Evolutionary conservation across 2,113 vertebrate species (phyloP).

Genomic region (Forbesichthys papilliferus): DNA sequence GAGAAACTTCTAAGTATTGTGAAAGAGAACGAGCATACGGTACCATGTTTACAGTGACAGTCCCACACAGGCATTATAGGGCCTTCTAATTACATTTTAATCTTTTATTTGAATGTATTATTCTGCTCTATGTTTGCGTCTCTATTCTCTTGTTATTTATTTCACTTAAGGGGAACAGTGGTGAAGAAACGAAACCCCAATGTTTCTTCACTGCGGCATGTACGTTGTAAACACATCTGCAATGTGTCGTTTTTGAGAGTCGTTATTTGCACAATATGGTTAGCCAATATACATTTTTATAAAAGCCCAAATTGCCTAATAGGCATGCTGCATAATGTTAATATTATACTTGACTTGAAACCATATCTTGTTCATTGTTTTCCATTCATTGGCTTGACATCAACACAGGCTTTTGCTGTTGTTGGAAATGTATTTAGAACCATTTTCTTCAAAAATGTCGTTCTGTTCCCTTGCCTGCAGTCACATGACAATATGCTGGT

Average conservation of each 20-base stretch:
- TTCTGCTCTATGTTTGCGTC: not conserved
- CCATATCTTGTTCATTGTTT: not conserved
- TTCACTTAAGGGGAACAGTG: conserved; percentile 2
- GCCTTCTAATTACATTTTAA: conserved; percentile 2
- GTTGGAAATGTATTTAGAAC: too few species aligned
- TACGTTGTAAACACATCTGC: conserved; percentile 34
- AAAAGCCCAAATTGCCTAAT: not conserved
- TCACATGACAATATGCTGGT: conserved; percentile 41
- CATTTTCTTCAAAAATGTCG: too few species aligned
- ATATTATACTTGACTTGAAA: too few species aligned
- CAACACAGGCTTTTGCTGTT: not conserved
- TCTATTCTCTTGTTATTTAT: not conserved
- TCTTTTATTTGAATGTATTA: too few species aligned
- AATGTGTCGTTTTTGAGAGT: not conserved
- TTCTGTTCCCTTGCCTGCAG: conserved; percentile 1
- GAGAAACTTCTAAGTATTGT: conserved; percentile 30
- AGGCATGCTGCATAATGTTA: not conserved
- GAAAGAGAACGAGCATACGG: conserved; percentile 7
- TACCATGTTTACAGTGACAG: not conserved
- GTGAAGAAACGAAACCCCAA: conserved; percentile 2
- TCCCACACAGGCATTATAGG: not conserved
- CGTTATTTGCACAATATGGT: not conserved
- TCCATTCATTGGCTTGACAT: not conserved
- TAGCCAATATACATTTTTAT: not conserved
- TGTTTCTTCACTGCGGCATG: conserved; percentile 37